These are phyloP conservation scores for Drosophila lacicola DNA, from an alignment of 2,888 invertebrate species.

Conservation along the genomic window DNA sequence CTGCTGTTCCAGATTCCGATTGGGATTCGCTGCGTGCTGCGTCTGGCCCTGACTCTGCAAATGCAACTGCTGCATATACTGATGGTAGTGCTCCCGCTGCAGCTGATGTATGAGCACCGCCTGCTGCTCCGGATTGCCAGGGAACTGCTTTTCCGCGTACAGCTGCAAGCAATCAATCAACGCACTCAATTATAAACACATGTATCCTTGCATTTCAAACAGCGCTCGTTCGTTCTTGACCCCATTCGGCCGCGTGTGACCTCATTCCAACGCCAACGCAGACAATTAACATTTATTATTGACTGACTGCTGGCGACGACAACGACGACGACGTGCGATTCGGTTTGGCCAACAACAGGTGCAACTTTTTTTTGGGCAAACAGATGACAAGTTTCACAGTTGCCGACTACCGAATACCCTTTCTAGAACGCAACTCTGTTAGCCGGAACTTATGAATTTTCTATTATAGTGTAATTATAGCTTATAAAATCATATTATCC, in stretches of 20 bases:
- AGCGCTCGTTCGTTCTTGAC: slow-evolving; percentile 1
- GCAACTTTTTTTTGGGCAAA: slow-evolving; percentile 11
- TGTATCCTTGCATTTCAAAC: slow-evolving; percentile 15
- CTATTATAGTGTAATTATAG: too few relatives aligned
- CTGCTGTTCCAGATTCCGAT: slow-evolving; percentile 41
- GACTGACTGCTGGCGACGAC: slow-evolving; percentile 5
- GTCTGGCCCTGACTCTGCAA: slow-evolving; percentile 74
- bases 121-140: slow-evolving; percentile 95
- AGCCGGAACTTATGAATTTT: too few relatives aligned
- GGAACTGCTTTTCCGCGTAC: slow-evolving; percentile 97
- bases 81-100: slow-evolving; percentile 99
- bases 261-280: slow-evolving; percentile 39
- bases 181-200: not conserved
- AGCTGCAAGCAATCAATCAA: slow-evolving; percentile 81
- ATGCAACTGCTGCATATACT: slow-evolving; percentile 98
- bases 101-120: slow-evolving; percentile 96
- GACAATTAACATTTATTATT: slow-evolving; percentile 58
- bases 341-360: slow-evolving; percentile 54
- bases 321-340: slow-evolving; percentile 7
- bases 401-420: slow-evolving; percentile 14
- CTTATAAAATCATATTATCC: too few relatives aligned
- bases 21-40: slow-evolving; percentile 14
- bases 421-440: too few relatives aligned
- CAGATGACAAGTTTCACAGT: not conserved
- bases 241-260: slow-evolving; percentile 46